Evolutionary conservation across 2,888 invertebrate species (phyloP), one percentile per base, ranked within the genome.

Genomic region (Latrodectus elegans): DNA sequence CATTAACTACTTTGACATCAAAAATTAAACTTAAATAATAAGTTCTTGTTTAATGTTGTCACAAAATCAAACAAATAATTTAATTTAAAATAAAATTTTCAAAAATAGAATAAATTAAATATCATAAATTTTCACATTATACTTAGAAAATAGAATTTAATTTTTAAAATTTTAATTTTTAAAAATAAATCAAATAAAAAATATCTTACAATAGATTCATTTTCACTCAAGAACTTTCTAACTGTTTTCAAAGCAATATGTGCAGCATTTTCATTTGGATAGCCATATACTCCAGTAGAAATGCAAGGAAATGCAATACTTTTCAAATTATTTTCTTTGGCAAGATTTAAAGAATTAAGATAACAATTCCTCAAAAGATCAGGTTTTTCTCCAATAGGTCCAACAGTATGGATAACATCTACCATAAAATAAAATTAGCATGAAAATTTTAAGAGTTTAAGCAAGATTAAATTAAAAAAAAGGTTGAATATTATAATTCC

Each of bases 341-440:
- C 94, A 17, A 95, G 89, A 0, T 94, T 92, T 0, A 97, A 92
- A 91, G 95, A 94, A 22, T 94, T 95, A 80, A 93, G 92, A 91
- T 97, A 97, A 91, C 96, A 96, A 0, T 94, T 94, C 81, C 93
- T 92, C 9, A 97, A 93, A 70, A 94, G 92, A 0, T 93, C 92
- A 9, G 94, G 94, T 8, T 95, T 94, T 89, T 95, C 95, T 71
- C 96, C 95, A 91, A 94, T 94, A 1, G 97, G 97, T 0, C 97
- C 97, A 22, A 97, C 97, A 10, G 97, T 97, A 91, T 97, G 97
- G 90, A 97, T 96, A 0, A 97, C 94, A 93, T 96, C 97, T 97
- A 93, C 4, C 38, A 38, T 0, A 38, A 6, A 38, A 38, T 38
- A 38, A 38, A 38, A 38, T 38, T 38, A 38, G 38, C 38, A 38